These are phyloP conservation scores for Trissonchulus latispiculum DNA, from an alignment of 2,888 invertebrate species.

Conservation along the genomic window DNA sequence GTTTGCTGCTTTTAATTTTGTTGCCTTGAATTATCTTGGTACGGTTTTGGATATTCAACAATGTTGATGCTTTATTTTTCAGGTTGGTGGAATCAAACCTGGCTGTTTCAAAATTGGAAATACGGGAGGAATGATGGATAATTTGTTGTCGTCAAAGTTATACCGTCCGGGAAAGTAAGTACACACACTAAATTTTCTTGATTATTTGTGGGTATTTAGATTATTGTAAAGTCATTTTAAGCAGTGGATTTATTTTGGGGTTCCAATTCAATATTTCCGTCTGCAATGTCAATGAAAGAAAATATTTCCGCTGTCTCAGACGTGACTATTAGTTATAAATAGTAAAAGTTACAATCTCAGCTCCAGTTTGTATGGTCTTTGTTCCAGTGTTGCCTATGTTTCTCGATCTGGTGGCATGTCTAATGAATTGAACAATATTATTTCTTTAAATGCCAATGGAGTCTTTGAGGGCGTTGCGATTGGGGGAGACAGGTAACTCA, in stretches of 20 bases:
- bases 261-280: not conserved
- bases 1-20: no score
- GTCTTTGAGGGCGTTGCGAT: constrained; percentile 97
- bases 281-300: constrained; percentile 1
- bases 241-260: not conserved
- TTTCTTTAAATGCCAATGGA: constrained; percentile 90
- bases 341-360: no score
- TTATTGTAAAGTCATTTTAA: no score
- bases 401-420: constrained; percentile 99
- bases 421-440: constrained; percentile 94
- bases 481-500: constrained; percentile 72
- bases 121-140: constrained; percentile 99
- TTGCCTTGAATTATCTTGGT: no score
- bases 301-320: constrained; percentile 15
- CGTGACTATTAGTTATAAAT: no score
- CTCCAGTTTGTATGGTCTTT: constrained; percentile 14
- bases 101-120: constrained; percentile 95
- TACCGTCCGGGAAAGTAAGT: constrained; percentile 70
- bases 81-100: constrained; percentile 87
- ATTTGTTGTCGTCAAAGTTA: constrained; percentile 88
- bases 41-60: no score
- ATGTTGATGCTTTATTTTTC: no score
- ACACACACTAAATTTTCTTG: no score
- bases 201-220: no score
- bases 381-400: constrained; percentile 82